A percentile compares a stretch with the other conserved stretches of the same genome.
Evolutionary conservation across 2,888 invertebrate species (phyloP).

Genomic region (Calliphora vomitoria): DNA sequence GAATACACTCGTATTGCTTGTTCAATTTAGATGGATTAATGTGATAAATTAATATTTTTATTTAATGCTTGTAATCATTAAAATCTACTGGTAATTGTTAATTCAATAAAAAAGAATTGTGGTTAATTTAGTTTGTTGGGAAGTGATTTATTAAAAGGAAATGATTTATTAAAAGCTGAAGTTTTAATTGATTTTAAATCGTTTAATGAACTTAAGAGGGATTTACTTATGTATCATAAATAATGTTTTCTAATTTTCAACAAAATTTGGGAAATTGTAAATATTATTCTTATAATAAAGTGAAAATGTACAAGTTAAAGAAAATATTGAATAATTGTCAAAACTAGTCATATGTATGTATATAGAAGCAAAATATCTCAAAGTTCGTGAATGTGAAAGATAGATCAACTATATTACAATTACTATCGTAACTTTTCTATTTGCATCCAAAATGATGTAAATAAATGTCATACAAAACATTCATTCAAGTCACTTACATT

Average conservation of each 20-base stretch:
- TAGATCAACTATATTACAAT: too few relatives aligned
- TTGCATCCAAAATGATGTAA: slow-evolving; percentile 26
- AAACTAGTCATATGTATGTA: too few relatives aligned
- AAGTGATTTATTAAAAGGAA: slow-evolving; percentile 56
- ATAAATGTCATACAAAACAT: neutral
- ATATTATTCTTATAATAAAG: too few relatives aligned
- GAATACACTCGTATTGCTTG: slow-evolving; percentile 1
- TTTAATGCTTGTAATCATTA: slow-evolving; percentile 5
- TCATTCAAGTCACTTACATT: slow-evolving; percentile 22
- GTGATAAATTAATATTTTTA: slow-evolving; percentile 2
- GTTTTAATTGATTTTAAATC: slow-evolving; percentile 5
- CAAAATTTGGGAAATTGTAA: too few relatives aligned
- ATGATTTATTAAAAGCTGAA: slow-evolving; percentile 43
- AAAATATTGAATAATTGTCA: too few relatives aligned
- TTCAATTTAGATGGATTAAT: slow-evolving; percentile 32
- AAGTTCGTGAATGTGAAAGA: too few relatives aligned
- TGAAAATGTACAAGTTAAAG: too few relatives aligned
- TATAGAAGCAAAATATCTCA: too few relatives aligned
- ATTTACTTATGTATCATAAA: too few relatives aligned
- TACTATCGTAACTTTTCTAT: neutral
- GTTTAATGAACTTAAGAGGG: neutral
- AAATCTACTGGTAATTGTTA: neutral
- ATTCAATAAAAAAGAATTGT: slow-evolving; percentile 30
- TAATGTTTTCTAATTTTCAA: too few relatives aligned
- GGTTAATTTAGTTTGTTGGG: slow-evolving; percentile 17